These are phyloP conservation scores for Tachina fera DNA, from an alignment of 2,888 invertebrate species.

Conservation along the genomic window DNA sequence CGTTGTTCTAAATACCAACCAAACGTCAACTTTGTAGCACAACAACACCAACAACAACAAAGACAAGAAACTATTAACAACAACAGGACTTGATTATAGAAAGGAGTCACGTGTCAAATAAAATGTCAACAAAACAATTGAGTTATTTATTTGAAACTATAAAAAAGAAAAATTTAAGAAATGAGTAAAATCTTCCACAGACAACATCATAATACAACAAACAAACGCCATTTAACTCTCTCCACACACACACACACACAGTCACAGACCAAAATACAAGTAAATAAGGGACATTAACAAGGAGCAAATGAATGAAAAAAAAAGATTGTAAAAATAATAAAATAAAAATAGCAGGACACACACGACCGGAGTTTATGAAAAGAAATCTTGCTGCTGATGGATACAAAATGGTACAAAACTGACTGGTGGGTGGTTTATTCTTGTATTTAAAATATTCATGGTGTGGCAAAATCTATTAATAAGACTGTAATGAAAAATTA, in stretches of 20 bases:
- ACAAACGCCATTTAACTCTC: background rate
- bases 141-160: conserved; percentile 79
- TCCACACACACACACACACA: too few species aligned
- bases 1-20: conserved; percentile 66
- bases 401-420: conserved; percentile 64
- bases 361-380: background rate
- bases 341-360: conserved; percentile 59
- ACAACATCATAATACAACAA: conserved; percentile 15
- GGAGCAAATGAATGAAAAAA: conserved; percentile 69
- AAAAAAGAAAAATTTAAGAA: conserved; percentile 28
- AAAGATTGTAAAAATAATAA: conserved; percentile 35
- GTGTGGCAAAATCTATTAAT: conserved; percentile 72
- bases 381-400: conserved; percentile 41
- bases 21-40: conserved; percentile 56
- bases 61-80: conserved; percentile 60
- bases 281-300: conserved; percentile 30
- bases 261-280: background rate
- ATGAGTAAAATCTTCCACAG: conserved; percentile 24
- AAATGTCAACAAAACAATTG: conserved; percentile 83
- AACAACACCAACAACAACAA: conserved; percentile 52
- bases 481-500: conserved; percentile 60
- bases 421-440: conserved; percentile 60
- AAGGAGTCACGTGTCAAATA: conserved; percentile 82
- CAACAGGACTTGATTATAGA: conserved; percentile 69
- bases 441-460: conserved; percentile 64